Conservation (phyloP, 2,797 vertebrate species). For the Myotis planiceps region DNA sequence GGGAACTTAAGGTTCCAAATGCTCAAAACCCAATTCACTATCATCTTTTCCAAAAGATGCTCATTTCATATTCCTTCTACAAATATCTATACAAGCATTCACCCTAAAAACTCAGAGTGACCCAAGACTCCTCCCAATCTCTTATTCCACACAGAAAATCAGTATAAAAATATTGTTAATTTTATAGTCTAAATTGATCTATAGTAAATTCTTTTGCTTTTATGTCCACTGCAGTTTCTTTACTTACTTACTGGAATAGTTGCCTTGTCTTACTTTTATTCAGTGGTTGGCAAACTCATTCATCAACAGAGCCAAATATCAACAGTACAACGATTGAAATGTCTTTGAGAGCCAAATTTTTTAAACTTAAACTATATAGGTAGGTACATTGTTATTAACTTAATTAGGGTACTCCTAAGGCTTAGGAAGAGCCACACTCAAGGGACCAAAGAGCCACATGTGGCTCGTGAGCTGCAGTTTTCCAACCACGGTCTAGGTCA, state of each 20-base stretch:
- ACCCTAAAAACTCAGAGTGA: not conserved
- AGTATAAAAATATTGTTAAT: not conserved
- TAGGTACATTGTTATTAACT: too few species aligned
- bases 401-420: too few species aligned
- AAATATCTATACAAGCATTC: not conserved
- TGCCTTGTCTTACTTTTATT: not conserved
- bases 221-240: not conserved
- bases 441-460: too few species aligned
- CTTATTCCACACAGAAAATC: not conserved
- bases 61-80: not conserved
- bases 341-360: too few species aligned
- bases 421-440: too few species aligned
- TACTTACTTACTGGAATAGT: not conserved
- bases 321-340: too few species aligned
- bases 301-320: too few species aligned
- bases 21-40: not conserved
- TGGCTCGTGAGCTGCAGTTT: fast-evolving
- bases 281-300: too few species aligned
- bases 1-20: not conserved
- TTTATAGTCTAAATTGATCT: not conserved
- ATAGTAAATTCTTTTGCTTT: not conserved
- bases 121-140: not conserved
- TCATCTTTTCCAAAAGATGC: not conserved
- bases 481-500: too few species aligned
- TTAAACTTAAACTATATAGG: too few species aligned